Conservation (phyloP, 2,113 vertebrate genomes). For the Trachemys scripta region DNA sequence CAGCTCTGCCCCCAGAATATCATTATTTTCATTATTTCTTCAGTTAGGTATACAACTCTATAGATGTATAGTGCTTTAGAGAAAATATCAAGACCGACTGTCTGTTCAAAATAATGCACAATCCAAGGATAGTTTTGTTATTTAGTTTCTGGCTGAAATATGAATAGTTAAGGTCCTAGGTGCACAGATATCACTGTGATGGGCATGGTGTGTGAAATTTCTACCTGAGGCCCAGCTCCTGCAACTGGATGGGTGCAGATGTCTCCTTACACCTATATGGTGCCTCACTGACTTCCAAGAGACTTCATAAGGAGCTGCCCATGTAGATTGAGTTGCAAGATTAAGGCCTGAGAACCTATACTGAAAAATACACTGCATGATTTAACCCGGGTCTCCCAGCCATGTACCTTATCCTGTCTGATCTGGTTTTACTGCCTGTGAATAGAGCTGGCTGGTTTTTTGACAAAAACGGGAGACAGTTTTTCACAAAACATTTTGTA, state of each 20-base stretch:
- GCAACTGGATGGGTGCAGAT: background rate
- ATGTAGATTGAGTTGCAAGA: background rate
- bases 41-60: background rate
- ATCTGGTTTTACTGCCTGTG: background rate
- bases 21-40: background rate
- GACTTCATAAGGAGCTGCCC: background rate
- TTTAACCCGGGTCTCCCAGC: background rate
- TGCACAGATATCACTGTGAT: background rate
- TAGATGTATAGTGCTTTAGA: background rate
- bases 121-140: background rate
- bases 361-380: background rate
- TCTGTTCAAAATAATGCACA: background rate
- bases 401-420: background rate
- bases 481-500: background rate
- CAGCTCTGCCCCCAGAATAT: background rate
- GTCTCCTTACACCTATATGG: background rate
- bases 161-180: background rate
- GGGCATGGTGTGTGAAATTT: background rate
- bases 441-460: background rate
- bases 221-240: background rate
- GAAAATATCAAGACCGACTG: background rate
- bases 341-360: background rate
- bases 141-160: background rate
- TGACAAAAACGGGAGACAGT: background rate
- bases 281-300: background rate